Percentiles rank a stretch among this genome's conserved stretches.
Conservation (phyloP, 2,888 invertebrate species). For the Caenorhabditis sulstoni region DNA sequence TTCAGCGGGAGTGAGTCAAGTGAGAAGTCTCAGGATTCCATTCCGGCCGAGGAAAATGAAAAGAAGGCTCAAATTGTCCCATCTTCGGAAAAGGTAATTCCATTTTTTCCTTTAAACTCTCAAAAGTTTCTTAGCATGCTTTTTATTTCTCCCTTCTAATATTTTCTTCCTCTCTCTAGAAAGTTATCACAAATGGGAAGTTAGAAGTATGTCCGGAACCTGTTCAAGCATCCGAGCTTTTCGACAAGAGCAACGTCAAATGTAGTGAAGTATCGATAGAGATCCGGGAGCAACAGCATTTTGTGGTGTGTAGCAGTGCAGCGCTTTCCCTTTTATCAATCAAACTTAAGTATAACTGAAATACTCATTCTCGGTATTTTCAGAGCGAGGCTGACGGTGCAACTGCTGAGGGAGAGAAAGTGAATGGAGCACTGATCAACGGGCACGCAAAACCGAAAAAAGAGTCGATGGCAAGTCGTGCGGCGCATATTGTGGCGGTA, state of each 20-base stretch:
- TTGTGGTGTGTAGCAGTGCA: slow-evolving; percentile 52
- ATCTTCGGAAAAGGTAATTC: too few species aligned
- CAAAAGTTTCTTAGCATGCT: too few species aligned
- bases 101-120: not conserved
- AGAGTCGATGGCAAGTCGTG: slow-evolving; percentile 47
- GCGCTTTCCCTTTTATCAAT: not conserved
- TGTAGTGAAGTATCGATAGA: slow-evolving; percentile 29
- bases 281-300: slow-evolving; percentile 40
- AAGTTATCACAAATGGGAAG: slow-evolving; percentile 7
- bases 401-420: slow-evolving; percentile 11
- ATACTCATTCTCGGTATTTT: too few species aligned
- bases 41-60: too few species aligned
- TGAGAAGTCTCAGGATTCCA: too few species aligned
- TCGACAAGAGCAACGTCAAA: slow-evolving; percentile 27
- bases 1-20: too few species aligned
- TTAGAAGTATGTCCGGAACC: slow-evolving; percentile 41
- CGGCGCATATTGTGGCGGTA: slow-evolving; percentile 41
- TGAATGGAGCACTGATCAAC: slow-evolving; percentile 41
- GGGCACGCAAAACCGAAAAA: slow-evolving; percentile 39
- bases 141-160: not conserved
- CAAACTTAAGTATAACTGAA: too few species aligned
- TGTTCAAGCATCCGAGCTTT: slow-evolving; percentile 31
- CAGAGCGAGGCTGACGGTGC: slow-evolving; percentile 27
- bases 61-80: too few species aligned
- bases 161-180: not conserved